Evolutionary conservation across 2,888 invertebrate species (phyloP).

Genomic region (Amblyteles armatorius): DNA sequence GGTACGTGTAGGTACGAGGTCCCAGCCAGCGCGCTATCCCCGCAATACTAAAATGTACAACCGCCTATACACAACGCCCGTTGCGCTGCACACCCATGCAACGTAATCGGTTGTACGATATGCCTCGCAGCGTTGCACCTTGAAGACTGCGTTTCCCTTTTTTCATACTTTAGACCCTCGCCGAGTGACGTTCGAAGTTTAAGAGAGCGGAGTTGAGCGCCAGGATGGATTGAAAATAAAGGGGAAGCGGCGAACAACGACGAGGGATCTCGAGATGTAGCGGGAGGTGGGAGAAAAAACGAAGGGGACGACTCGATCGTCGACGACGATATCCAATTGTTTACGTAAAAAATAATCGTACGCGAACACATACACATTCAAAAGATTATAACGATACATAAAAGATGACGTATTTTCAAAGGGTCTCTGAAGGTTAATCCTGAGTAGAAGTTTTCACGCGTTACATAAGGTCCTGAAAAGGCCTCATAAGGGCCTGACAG

Average conservation of each 20-base stretch:
- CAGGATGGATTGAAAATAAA: slow-evolving; percentile 35
- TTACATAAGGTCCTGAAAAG: too few species aligned
- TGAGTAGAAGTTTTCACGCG: too few species aligned
- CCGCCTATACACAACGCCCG: neutral
- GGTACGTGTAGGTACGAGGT: slow-evolving; percentile 19
- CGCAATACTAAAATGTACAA: slow-evolving; percentile 40
- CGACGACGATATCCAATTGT: too few species aligned
- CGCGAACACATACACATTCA: too few species aligned
- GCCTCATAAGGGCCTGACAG: too few species aligned
- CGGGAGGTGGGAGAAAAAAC: slow-evolving; percentile 12
- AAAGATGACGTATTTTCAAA: too few species aligned
- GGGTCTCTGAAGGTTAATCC: too few species aligned
- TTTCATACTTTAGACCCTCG: slow-evolving; percentile 12
- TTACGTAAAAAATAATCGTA: too few species aligned
- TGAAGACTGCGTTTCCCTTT: slow-evolving; percentile 26
- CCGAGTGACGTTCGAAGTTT: slow-evolving; percentile 26
- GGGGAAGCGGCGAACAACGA: neutral
- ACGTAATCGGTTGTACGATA: slow-evolving; percentile 27
- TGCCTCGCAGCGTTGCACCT: slow-evolving; percentile 17
- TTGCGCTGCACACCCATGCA: neutral
- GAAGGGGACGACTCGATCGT: neutral
- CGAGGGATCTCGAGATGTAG: slow-evolving; percentile 19
- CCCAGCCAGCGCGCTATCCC: slow-evolving; percentile 1
- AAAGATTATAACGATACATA: too few species aligned
- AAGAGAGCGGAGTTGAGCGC: slow-evolving; percentile 19